Evolutionary conservation across 2,113 vertebrate genomes (phyloP).

Genomic region (Lethenteron reissneri): DNA sequence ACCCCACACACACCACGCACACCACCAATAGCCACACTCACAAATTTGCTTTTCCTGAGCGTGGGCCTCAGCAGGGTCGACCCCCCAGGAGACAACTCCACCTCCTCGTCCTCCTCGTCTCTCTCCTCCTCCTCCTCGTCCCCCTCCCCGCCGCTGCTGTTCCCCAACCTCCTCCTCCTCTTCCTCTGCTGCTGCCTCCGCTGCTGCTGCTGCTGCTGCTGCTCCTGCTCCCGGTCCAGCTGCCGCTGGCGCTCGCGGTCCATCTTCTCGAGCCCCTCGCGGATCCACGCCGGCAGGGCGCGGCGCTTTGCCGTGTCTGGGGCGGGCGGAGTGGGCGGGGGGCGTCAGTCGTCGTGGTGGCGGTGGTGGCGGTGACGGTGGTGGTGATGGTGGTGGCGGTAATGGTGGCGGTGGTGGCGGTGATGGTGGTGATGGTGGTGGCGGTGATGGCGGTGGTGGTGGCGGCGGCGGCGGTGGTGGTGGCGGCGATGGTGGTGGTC

Average conservation of each 20-base stretch:
- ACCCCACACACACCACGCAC: too few species aligned
- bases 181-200: not conserved
- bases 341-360: not conserved
- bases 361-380: not conserved
- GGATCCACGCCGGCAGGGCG: conserved; percentile 92
- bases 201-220: conserved; percentile 18
- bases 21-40: too few species aligned
- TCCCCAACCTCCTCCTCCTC: not conserved
- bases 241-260: conserved; percentile 93
- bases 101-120: not conserved
- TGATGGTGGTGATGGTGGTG: too few species aligned
- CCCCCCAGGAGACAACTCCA: not conserved
- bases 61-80: too few species aligned
- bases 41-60: too few species aligned
- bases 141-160: not conserved
- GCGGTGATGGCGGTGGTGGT: too few species aligned
- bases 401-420: too few species aligned
- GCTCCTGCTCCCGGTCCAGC: conserved; percentile 52
- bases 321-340: not conserved
- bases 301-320: conserved; percentile 56
- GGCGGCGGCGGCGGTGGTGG: too few species aligned
- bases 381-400: not conserved
- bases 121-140: not conserved
- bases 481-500: too few species aligned
- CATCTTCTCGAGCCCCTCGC: conserved; percentile 96